Evolutionary conservation across 2,888 invertebrate genomes (phyloP).

Genomic region (Hirtodrosophila confusa): DNA sequence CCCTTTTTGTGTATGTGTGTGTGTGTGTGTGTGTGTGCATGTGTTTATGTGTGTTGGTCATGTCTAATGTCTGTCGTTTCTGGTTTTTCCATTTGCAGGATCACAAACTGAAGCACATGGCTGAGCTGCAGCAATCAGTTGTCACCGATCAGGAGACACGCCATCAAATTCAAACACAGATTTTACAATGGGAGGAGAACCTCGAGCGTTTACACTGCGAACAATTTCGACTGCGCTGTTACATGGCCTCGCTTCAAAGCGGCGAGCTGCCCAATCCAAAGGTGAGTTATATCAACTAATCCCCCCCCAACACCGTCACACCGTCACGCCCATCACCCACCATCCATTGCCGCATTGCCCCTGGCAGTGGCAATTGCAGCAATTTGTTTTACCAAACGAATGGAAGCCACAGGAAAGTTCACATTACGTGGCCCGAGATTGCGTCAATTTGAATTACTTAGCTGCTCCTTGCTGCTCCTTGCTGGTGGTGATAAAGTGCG

Average conservation of each 20-base stretch:
- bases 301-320: too few relatives aligned
- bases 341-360: not conserved
- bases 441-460: constrained; percentile 64
- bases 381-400: constrained; percentile 65
- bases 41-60: constrained; percentile 23
- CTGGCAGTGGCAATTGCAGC: constrained; percentile 62
- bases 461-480: constrained; percentile 4
- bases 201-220: constrained; percentile 97
- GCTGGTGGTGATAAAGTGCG: constrained; percentile 48
- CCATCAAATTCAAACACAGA: constrained; percentile 96
- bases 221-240: constrained; percentile 97
- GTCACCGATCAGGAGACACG: constrained; percentile 96
- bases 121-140: constrained; percentile 98
- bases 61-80: constrained; percentile 48
- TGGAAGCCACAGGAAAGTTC: constrained; percentile 53
- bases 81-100: constrained; percentile 87
- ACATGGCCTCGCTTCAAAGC: constrained; percentile 98
- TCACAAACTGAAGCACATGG: constrained; percentile 98
- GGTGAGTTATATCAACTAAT: constrained; percentile 86
- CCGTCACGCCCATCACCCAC: too few relatives aligned
- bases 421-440: constrained; percentile 53
- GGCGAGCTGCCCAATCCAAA: constrained; percentile 98
- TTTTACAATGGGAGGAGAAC: constrained; percentile 98
- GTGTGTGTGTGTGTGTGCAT: constrained; percentile 14
- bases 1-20: constrained; percentile 9